These are phyloP conservation scores for Epistrophe grossulariae DNA, from an alignment of 2,888 invertebrate genomes.

Conservation along the genomic window DNA sequence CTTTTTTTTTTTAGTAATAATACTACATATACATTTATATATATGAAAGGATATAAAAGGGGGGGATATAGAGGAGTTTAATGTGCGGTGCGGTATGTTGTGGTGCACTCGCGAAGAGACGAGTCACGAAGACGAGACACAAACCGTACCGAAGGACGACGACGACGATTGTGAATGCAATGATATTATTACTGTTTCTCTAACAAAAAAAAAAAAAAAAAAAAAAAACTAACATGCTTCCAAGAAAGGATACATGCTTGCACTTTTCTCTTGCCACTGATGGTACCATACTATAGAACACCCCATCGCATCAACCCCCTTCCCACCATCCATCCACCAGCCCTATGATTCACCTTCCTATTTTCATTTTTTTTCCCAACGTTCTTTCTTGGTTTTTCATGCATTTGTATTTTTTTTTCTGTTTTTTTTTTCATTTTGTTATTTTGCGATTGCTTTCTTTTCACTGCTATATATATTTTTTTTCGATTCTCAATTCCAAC, in stretches of 20 bases:
- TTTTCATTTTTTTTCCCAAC: constrained; percentile 72
- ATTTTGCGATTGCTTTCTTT: constrained; percentile 69
- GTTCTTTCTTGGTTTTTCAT: constrained; percentile 69
- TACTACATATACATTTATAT: constrained; percentile 60
- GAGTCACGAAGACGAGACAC: constrained; percentile 73
- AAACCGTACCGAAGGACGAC: constrained; percentile 76
- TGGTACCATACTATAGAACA: constrained; percentile 1
- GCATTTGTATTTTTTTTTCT: constrained; percentile 68
- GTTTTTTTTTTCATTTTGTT: constrained; percentile 68
- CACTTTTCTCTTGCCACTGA: constrained; percentile 63
- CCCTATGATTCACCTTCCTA: constrained; percentile 73
- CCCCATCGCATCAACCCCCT: constrained; percentile 34
- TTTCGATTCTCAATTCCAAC: constrained; percentile 76
- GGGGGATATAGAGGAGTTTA: constrained; percentile 30
- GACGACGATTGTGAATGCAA: constrained; percentile 76
- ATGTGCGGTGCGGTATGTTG: constrained; percentile 55
- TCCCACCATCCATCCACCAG: constrained; percentile 19
- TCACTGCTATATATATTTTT: constrained; percentile 36
- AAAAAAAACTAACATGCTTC: constrained; percentile 78
- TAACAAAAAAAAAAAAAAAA: constrained; percentile 63
- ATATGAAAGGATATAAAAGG: constrained; percentile 46
- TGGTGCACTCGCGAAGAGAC: constrained; percentile 69
- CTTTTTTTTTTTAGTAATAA: constrained; percentile 70
- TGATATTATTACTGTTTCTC: constrained; percentile 76
- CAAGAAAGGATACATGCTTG: constrained; percentile 77